Base-by-base conservation (phyloP, 2,888 invertebrate genomes). In the Nipponacmea schrenckii region DNA sequence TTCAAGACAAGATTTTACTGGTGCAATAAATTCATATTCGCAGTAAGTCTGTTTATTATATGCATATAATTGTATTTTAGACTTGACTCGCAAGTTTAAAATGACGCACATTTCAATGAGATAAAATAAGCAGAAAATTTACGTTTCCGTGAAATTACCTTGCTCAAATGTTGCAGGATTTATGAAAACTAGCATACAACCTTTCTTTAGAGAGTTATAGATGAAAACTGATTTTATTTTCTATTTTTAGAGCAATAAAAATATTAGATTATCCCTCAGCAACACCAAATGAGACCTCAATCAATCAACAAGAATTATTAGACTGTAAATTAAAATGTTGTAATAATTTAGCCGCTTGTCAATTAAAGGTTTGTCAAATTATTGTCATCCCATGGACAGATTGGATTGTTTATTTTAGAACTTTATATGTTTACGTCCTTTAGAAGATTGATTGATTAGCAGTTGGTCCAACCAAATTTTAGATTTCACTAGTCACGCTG, bases 311-410 rank as follows among this genome's bases (percentile, higher is more conserved):
- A 83, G 89, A 91, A 50, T 85, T 96, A 68, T 86, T 96, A 45
- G 95, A 95, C 69, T 94, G 95, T 84, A 90, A 95, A 77, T 90
- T 96, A 68, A 93, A 94, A 83, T 94, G 96, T 0, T 94, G 94
- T 84, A 97, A 97, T 87, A 97, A 97, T 87, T 92, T 97, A 91
- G 96, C 96, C 17, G 95, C 95, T 76, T 95, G 96, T 17, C 96
- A 97, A 90, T 91, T 97, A 79, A 96, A 95, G 91, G 93, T 89
- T 75, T 74, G 73, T 74, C 24, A n/a, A n/a, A 31, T 24, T n/a
- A n/a, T 27, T 66, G 20, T 63, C 48, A 62, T 2, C 15, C n/a
- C 44, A 15, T 17, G 15, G n/a, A 27, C 14, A 10, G n/a, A 5
- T 39, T 39, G n/a, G 26, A 69, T 20, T 45, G 12, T 45, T n/a